Evolutionary conservation across 1,140 invertebrate species (phyloP).

Genomic region (Magallana ariakensis): DNA sequence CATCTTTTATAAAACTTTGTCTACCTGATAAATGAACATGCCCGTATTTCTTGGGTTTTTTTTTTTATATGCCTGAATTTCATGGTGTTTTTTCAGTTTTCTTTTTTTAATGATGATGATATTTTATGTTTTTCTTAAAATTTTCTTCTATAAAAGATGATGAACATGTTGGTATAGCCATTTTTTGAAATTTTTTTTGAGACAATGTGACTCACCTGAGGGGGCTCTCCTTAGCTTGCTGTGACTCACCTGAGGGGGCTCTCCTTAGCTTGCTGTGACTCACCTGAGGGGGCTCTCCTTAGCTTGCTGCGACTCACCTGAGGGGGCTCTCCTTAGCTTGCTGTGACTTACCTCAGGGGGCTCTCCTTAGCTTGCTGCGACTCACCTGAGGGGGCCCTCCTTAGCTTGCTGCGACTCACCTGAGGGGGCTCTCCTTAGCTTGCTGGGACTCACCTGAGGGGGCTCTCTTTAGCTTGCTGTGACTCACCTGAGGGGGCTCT

Average conservation of each 20-base stretch:
- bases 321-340: constrained; percentile 75
- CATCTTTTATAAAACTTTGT: too few relatives aligned
- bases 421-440: too few relatives aligned
- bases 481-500: constrained; percentile 76
- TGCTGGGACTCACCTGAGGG: background rate
- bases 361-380: constrained; percentile 70
- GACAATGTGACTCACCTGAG: constrained; percentile 66
- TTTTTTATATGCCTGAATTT: too few relatives aligned
- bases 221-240: constrained; percentile 74
- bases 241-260: constrained; percentile 78
- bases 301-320: constrained; percentile 75
- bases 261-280: constrained; percentile 70
- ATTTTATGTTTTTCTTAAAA: too few relatives aligned
- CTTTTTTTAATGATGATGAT: too few relatives aligned
- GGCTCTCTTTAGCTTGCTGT: background rate
- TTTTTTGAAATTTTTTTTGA: too few relatives aligned
- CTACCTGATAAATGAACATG: too few relatives aligned
- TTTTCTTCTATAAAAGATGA: too few relatives aligned
- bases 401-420: constrained; percentile 59
- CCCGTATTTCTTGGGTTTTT: too few relatives aligned
- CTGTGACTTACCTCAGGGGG: constrained; percentile 77
- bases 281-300: constrained; percentile 77
- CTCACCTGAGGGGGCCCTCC: constrained; percentile 76
- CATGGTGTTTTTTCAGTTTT: too few relatives aligned
- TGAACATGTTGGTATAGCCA: too few relatives aligned